phyloP scores from a whole-genome alignment of 2,797 vertebrate species.

The Smutsia gigantea region DNA sequence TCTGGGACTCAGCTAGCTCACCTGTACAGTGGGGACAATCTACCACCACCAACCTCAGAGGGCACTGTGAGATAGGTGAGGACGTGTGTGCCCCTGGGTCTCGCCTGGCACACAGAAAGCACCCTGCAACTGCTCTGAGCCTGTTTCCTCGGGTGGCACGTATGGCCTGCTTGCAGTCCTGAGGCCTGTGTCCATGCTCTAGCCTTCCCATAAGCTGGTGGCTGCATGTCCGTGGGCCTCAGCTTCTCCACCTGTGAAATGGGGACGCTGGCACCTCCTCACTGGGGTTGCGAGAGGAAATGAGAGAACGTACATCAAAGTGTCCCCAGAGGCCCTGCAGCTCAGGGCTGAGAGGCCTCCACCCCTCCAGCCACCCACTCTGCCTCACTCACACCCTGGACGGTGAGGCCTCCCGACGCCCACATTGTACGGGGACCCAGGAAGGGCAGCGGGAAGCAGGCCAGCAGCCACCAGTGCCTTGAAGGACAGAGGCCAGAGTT shows the following conservation, averaged over 20 bases:
- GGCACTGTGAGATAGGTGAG: not conserved
- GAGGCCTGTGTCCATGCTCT: not conserved
- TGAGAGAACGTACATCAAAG: not conserved
- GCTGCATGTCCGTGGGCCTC: not conserved
- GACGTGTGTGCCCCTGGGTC: fast-evolving
- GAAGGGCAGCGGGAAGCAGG: not conserved
- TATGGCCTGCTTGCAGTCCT: not conserved
- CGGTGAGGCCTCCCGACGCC: not conserved
- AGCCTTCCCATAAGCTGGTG: not conserved
- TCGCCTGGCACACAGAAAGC: not conserved
- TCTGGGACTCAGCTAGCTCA: not conserved
- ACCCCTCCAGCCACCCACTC: not conserved
- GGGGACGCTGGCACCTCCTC: not conserved
- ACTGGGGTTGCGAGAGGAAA: not conserved
- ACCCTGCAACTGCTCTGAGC: fast-evolving
- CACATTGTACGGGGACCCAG: not conserved
- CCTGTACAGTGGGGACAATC: not conserved
- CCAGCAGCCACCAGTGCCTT: not conserved
- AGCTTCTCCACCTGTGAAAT: not conserved
- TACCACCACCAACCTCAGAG: fast-evolving
- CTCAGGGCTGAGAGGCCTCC: not conserved
- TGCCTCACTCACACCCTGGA: not conserved
- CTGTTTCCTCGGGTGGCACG: fast-evolving
- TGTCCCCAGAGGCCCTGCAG: not conserved
- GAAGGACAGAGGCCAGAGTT: not conserved